Conservation (phyloP, 2,113 vertebrate species). For the Cervus canadensis region DNA sequence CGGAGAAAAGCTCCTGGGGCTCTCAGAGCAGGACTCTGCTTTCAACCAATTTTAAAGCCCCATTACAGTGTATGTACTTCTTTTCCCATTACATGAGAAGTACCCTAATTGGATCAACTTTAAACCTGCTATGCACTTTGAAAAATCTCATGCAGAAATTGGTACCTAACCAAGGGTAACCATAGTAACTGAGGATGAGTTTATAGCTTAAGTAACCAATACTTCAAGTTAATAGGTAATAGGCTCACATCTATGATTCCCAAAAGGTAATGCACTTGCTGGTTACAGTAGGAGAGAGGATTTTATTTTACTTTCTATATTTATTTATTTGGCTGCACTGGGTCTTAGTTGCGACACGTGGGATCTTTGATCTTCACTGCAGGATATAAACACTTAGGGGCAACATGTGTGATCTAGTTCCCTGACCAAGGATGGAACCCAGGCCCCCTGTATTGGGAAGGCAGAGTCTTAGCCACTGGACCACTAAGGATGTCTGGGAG, state of each 20-base stretch:
- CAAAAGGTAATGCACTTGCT: neutral
- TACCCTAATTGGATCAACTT: neutral
- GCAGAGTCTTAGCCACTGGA: neutral
- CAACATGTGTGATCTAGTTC: neutral
- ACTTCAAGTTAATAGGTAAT: neutral
- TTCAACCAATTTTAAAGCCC: neutral
- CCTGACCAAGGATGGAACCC: neutral
- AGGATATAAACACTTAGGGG: neutral
- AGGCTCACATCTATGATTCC: neutral
- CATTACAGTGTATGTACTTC: neutral
- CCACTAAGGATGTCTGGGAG: neutral
- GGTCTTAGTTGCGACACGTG: rapidly evolving
- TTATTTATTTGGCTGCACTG: neutral
- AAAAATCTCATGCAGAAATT: neutral
- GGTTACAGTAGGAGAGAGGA: neutral
- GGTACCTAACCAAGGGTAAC: neutral
- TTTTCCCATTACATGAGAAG: neutral
- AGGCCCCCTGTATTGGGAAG: neutral
- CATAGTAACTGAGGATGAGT: neutral
- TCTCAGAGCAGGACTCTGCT: neutral
- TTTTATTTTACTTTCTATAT: neutral
- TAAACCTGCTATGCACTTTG: neutral
- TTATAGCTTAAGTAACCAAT: neutral
- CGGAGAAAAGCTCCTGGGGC: neutral
- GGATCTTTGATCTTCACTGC: neutral